Evolutionary conservation across 2,797 vertebrate genomes (phyloP).

Genomic region (Brachymystax lenok): DNA sequence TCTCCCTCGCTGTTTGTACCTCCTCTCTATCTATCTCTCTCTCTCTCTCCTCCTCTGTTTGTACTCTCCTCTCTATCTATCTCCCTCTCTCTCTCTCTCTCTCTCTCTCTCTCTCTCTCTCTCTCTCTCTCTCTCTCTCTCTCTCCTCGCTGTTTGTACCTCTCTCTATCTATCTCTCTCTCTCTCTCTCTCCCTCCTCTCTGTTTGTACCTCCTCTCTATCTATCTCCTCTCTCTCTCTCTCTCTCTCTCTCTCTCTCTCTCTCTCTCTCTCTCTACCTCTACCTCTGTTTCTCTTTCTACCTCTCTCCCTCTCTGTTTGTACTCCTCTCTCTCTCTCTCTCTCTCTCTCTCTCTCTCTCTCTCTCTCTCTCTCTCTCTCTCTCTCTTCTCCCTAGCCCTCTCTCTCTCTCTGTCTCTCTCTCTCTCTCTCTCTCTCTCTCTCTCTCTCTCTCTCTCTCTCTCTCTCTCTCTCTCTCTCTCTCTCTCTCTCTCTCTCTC

Average conservation of each 20-base stretch:
- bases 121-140: no score
- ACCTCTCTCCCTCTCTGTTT: no score
- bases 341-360: no score
- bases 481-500: no score
- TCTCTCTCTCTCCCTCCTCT: constrained; percentile 14
- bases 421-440: no score
- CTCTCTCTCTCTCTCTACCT: not conserved
- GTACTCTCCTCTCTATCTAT: constrained; percentile 19
- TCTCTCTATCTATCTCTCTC: no score
- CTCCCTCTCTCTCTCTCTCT: constrained; percentile 38
- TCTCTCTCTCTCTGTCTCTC: not conserved
- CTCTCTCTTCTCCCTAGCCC: not conserved
- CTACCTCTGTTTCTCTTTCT: no score
- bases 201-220: not conserved
- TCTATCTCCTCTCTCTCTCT: constrained; percentile 30
- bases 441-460: no score
- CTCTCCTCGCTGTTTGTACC: no score
- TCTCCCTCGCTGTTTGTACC: not conserved
- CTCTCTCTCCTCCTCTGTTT: constrained; percentile 7
- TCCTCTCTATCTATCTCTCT: not conserved
- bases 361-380: constrained; percentile 1
- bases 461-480: no score
- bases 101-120: constrained; percentile 19
- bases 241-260: constrained; percentile 30
- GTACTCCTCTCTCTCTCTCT: no score